phyloP scores from a whole-genome alignment of 1,140 invertebrate genomes.

The Planococcus citri region DNA sequence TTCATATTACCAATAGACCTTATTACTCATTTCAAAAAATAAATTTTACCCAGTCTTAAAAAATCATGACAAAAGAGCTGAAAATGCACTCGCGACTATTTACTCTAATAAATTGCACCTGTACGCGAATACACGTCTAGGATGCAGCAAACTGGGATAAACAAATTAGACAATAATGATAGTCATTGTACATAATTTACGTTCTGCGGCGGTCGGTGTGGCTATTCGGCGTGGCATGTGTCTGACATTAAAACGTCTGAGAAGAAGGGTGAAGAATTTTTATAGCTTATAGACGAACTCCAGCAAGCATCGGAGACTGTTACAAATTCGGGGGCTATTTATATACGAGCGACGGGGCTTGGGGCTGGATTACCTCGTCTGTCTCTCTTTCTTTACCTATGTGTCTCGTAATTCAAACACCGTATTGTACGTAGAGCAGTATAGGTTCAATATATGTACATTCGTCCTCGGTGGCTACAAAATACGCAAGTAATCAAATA shows the following conservation, averaged over 20 bases:
- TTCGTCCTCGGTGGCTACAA: too few relatives aligned
- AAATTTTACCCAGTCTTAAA: too few relatives aligned
- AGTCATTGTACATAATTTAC: conserved; percentile 19
- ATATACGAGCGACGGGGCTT: not conserved
- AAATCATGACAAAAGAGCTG: too few relatives aligned
- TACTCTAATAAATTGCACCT: not conserved
- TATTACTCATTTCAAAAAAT: too few relatives aligned
- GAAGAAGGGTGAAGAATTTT: conserved; percentile 4
- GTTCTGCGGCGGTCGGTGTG: conserved; percentile 10
- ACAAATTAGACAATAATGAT: conserved; percentile 20
- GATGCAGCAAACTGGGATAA: not conserved
- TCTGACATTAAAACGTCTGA: conserved; percentile 15
- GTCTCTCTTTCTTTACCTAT: too few relatives aligned
- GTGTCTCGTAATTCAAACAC: conserved; percentile 7
- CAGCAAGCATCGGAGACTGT: not conserved
- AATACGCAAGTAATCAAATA: conserved; percentile 13
- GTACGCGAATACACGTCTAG: conserved; percentile 6
- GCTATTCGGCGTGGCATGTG: conserved; percentile 14
- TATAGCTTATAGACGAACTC: not conserved
- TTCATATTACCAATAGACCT: too few relatives aligned
- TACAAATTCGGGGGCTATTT: not conserved
- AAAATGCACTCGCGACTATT: too few relatives aligned
- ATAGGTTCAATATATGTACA: not conserved
- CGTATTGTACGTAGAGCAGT: not conserved
- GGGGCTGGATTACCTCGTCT: conserved; percentile 8